Evolutionary conservation across 2,888 invertebrate species (phyloP).

Genomic region (Rhamphomyia laevipes): DNA sequence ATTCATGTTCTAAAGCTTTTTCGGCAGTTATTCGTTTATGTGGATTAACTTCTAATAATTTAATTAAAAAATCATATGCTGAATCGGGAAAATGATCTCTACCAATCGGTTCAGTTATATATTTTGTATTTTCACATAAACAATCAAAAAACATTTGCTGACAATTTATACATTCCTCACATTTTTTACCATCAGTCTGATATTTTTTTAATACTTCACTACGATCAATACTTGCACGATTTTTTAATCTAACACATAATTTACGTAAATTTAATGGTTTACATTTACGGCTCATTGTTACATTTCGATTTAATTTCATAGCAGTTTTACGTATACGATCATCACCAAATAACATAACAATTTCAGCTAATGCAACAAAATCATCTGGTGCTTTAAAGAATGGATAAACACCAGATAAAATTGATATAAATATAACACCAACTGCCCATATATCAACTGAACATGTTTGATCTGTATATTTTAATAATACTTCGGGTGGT

Average conservation of each 20-base stretch:
- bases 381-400: conserved; percentile 76
- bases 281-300: conserved; percentile 42
- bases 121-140: conserved; percentile 31
- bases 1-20: conserved; percentile 64
- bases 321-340: conserved; percentile 56
- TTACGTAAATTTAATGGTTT: conserved; percentile 40
- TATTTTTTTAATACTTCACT: conserved; percentile 25
- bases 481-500: conserved; percentile 75
- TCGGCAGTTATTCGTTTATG: conserved; percentile 58
- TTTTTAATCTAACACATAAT: conserved; percentile 37
- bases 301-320: conserved; percentile 45
- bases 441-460: conserved; percentile 85
- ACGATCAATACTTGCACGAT: conserved; percentile 30
- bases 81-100: conserved; percentile 48
- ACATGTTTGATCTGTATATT: conserved; percentile 66
- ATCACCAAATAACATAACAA: conserved; percentile 67
- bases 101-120: conserved; percentile 25
- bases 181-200: conserved; percentile 22
- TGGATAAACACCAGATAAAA: conserved; percentile 69
- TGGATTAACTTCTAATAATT: conserved; percentile 70
- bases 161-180: conserved; percentile 34
- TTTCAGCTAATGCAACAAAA: conserved; percentile 67
- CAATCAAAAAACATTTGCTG: conserved; percentile 35
- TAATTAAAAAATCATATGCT: conserved; percentile 60
- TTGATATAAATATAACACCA: conserved; percentile 69